These are phyloP conservation scores for Emys orbicularis DNA, from an alignment of 2,797 vertebrate genomes.

Conservation along the genomic window DNA sequence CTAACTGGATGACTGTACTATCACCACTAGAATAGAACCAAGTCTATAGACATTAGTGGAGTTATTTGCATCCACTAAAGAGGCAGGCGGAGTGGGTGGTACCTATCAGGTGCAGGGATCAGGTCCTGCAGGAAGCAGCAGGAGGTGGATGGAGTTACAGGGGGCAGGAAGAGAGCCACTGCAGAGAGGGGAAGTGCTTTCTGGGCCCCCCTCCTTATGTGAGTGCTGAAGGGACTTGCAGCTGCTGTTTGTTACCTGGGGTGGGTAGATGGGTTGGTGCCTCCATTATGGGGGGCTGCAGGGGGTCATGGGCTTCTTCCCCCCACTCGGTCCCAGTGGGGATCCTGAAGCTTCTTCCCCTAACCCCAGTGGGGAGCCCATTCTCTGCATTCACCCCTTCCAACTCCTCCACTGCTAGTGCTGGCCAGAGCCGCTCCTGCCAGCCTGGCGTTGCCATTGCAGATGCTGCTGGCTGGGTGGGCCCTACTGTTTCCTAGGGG, in stretches of 20 bases:
- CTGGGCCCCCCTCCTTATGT: background rate
- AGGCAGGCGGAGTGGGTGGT: background rate
- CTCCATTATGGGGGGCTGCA: background rate
- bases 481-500: background rate
- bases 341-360: background rate
- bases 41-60: background rate
- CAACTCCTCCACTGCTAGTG: background rate
- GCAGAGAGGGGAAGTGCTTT: background rate
- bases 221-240: background rate
- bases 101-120: background rate
- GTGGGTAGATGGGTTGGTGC: background rate
- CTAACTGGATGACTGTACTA: background rate
- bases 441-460: background rate
- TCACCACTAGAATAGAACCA: background rate
- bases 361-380: background rate
- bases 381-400: background rate
- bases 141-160: background rate
- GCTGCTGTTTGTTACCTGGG: background rate
- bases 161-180: background rate
- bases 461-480: background rate
- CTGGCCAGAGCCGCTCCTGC: background rate
- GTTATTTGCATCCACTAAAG: background rate
- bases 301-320: background rate
- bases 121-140: background rate
- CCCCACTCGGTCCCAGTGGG: background rate